Conservation (phyloP, 2,797 vertebrate species). For the Bufotes viridis region DNA sequence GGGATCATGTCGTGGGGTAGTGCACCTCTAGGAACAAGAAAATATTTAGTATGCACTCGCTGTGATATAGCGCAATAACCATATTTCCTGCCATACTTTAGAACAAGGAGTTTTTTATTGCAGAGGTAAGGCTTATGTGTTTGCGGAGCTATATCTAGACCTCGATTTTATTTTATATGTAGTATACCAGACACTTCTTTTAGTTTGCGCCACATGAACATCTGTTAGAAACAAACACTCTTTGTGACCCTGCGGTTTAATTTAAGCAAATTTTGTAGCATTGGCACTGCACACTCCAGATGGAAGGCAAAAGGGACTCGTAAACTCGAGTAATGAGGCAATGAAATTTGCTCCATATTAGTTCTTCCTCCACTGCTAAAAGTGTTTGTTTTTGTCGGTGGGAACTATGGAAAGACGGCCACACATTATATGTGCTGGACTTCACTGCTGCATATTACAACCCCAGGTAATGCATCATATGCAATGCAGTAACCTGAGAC, state of each 20-base stretch:
- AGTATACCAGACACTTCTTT: slow-evolving; percentile 11
- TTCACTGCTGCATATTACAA: neutral
- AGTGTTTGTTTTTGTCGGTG: slow-evolving; percentile 42
- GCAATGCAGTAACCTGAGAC: neutral
- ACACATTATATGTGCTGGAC: slow-evolving; percentile 1
- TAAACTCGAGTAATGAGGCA: slow-evolving; percentile 46
- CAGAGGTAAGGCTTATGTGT: slow-evolving; percentile 22
- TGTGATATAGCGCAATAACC: slow-evolving; percentile 35
- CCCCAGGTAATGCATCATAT: neutral
- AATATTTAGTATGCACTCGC: slow-evolving; percentile 37
- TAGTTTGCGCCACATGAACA: slow-evolving; percentile 37
- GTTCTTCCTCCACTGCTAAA: slow-evolving; percentile 9
- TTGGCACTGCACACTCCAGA: slow-evolving; percentile 33
- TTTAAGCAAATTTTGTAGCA: slow-evolving; percentile 47
- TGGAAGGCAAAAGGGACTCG: slow-evolving; percentile 37
- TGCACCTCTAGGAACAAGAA: slow-evolving; percentile 35
- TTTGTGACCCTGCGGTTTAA: slow-evolving; percentile 45
- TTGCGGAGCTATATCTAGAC: slow-evolving; percentile 8
- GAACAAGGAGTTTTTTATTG: slow-evolving; percentile 2
- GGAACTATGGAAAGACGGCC: slow-evolving; percentile 8
- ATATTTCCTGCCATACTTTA: slow-evolving; percentile 38
- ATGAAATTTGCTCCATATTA: slow-evolving; percentile 50
- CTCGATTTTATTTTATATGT: slow-evolving; percentile 22
- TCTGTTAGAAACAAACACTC: slow-evolving; percentile 48
- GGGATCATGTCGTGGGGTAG: slow-evolving; percentile 14